phyloP scores from a whole-genome alignment of 2,888 invertebrate genomes.

The Pimpla rufipes region DNA sequence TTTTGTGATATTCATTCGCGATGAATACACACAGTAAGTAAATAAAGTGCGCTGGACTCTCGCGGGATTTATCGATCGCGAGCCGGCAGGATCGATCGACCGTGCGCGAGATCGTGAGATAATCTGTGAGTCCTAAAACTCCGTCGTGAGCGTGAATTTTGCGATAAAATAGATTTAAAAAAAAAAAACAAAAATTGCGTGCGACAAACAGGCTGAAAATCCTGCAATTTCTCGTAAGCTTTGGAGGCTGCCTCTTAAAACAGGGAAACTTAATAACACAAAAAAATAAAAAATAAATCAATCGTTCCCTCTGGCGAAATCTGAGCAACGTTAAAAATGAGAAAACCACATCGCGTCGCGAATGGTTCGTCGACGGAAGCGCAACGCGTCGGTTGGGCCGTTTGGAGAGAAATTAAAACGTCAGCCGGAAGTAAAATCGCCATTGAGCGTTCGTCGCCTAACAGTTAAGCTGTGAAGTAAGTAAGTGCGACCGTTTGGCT shows the following conservation, averaged over 20 bases:
- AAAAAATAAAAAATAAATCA: slow-evolving; percentile 1
- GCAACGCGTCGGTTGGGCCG: neutral
- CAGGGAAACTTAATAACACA: slow-evolving; percentile 10
- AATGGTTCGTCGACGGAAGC: neutral
- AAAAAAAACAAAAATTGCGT: neutral
- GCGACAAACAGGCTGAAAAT: neutral
- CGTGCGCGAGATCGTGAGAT: slow-evolving; percentile 30
- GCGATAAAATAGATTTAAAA: slow-evolving; percentile 3
- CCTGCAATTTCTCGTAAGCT: slow-evolving; percentile 12
- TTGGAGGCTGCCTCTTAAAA: slow-evolving; percentile 29
- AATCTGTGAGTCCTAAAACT: slow-evolving; percentile 23
- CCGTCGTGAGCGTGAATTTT: slow-evolving; percentile 1
- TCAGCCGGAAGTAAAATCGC: slow-evolving; percentile 43
- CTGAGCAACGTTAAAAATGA: slow-evolving; percentile 20
- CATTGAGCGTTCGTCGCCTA: slow-evolving; percentile 35
- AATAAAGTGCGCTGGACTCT: slow-evolving; percentile 42
- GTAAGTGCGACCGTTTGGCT: slow-evolving; percentile 75
- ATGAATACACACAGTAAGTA: slow-evolving; percentile 48
- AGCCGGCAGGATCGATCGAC: slow-evolving; percentile 36
- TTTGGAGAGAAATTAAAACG: neutral
- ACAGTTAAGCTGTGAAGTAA: slow-evolving; percentile 46
- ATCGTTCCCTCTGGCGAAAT: slow-evolving; percentile 21
- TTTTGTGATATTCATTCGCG: slow-evolving; percentile 43
- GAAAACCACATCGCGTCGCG: neutral
- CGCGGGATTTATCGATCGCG: slow-evolving; percentile 42